Conservation (phyloP, 2,113 vertebrate genomes). For the Centropus unirufus region DNA sequence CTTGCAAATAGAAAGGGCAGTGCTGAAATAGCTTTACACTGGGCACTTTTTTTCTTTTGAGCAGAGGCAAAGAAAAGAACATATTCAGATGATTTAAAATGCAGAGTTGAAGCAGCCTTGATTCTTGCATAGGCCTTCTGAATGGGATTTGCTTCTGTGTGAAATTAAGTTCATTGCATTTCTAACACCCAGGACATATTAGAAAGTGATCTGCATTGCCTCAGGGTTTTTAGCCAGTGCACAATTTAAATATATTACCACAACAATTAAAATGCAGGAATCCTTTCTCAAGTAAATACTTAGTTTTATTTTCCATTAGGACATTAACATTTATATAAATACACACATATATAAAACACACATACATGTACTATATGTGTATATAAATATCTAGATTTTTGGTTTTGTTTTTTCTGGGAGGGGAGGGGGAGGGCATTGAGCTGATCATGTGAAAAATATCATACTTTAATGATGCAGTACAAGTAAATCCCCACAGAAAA, state of each 20-base stretch:
- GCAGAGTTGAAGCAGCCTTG: background rate
- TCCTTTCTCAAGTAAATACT: background rate
- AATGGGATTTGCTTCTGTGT: conserved; percentile 61
- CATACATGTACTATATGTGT: background rate
- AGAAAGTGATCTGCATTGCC: conserved; percentile 56
- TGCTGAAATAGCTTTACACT: conserved; percentile 3
- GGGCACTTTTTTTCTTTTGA: background rate
- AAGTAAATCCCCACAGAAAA: conserved; percentile 58
- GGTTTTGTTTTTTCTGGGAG: background rate
- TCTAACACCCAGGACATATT: conserved; percentile 36
- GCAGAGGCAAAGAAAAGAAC: conserved; percentile 18
- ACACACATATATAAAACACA: background rate
- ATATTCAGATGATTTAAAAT: conserved; percentile 47
- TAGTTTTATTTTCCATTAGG: background rate
- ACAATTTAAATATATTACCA: conserved; percentile 30
- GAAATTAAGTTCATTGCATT: conserved; percentile 63
- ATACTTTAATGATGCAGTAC: conserved; percentile 35
- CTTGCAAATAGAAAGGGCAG: background rate
- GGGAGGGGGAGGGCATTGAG: background rate
- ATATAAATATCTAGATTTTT: background rate
- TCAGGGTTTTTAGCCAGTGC: conserved; percentile 29
- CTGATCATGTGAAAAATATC: conserved; percentile 26
- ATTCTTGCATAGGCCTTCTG: conserved; percentile 37
- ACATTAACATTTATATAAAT: background rate
- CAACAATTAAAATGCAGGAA: conserved; percentile 51